Evolutionary conservation across 2,888 invertebrate species (phyloP), one percentile per base, ranked within the genome.

Genomic region (Mythimna pallens): DNA sequence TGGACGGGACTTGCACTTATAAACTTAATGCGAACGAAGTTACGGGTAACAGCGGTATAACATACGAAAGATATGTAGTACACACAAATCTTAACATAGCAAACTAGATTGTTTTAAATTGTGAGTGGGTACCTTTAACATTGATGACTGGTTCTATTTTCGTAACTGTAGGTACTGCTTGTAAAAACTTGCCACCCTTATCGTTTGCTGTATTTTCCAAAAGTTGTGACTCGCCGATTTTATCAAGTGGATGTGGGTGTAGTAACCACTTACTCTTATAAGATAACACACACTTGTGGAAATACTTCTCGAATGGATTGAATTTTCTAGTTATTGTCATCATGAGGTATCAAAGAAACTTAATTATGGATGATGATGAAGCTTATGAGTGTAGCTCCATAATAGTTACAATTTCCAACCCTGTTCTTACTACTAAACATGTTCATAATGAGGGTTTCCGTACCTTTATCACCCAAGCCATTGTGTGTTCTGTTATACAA

Each of bases 401-500:
- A 25, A 70, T 66, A 43, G n/a, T n/a, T 25, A 17, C 40, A 65
- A 30, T n/a, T n/a, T 30, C 30, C 30, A 20, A 20, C 6, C 30
- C 67, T 34, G 34, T 43, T 69, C 30, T 65, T 17, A 69, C 54
- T 54, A 40, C 10, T 40, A 34, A 55, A 66, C 50, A n/a, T 34
- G 50, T 30, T 4, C 36, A 36, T 40, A 55, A 25, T 66, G 12
- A 65, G 17, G 10, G 8, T 8, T 36, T n/a, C 47, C 63, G 54
- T 47, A 20, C 47, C 43, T 74, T 22, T 55, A 25, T 30, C 75
- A 40, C 43, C 36, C 6, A 34, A 30, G 5, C 12, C 36, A 14
- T 73, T 54, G 22, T 25, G 34, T 43, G 17, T 50, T 7, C 7
- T 50, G 25, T 63, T 30, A 8, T 12, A 22, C 47, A 64, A 57